A percentile compares a stretch with the other conserved stretches of the same genome.
Conservation (phyloP, 2,888 invertebrate species). For the Hybos culiciformis region DNA sequence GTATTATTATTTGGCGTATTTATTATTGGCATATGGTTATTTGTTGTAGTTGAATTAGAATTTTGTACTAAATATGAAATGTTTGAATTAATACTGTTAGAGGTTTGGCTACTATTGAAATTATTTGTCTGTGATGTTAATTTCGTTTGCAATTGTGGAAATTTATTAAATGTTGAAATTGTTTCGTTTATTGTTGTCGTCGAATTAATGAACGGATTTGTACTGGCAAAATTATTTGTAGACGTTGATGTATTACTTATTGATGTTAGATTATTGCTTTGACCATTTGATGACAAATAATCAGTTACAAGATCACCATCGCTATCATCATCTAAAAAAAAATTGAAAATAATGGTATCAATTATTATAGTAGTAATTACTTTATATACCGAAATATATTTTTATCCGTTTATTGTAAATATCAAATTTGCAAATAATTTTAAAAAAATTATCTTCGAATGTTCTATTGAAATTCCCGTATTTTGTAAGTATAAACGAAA, state of each 20-base stretch:
- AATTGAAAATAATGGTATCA: too few species aligned
- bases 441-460: too few species aligned
- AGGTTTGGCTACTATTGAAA: neutral
- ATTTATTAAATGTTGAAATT: conserved; percentile 1
- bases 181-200: too few species aligned
- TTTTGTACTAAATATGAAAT: too few species aligned
- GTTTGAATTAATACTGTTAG: too few species aligned
- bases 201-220: conserved; percentile 1
- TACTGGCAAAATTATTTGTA: conserved; percentile 12
- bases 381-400: too few species aligned
- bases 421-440: too few species aligned
- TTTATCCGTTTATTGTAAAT: too few species aligned
- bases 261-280: conserved; percentile 6
- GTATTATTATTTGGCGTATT: conserved; percentile 21
- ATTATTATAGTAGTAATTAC: too few species aligned
- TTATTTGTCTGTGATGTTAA: neutral
- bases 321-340: conserved; percentile 26
- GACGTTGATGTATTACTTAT: conserved; percentile 13
- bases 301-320: conserved; percentile 36
- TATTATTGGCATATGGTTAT: conserved; percentile 25
- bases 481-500: too few species aligned
- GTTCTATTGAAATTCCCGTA: too few species aligned
- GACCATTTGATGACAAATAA: conserved; percentile 20
- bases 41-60: too few species aligned
- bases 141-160: neutral